phyloP scores from a whole-genome alignment of 2,888 invertebrate genomes.

The Trissoscelio sp. region DNA sequence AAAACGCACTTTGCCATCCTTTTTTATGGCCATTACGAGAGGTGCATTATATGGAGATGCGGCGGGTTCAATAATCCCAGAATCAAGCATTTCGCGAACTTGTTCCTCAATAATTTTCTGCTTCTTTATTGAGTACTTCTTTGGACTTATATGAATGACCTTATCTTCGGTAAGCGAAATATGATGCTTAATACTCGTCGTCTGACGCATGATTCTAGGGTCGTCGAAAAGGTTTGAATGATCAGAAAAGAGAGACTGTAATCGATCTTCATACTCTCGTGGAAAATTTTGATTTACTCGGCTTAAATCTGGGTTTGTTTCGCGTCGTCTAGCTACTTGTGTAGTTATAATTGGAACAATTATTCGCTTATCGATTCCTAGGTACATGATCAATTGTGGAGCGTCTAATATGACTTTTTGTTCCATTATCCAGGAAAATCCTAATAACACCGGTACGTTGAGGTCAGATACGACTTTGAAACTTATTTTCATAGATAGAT shows the following conservation, averaged over 20 bases:
- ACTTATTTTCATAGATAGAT: no score
- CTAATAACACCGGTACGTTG: no score
- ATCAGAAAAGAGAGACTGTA: background rate
- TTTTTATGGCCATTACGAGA: background rate
- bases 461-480: no score
- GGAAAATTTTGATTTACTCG: no score
- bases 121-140: background rate
- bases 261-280: background rate
- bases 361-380: background rate
- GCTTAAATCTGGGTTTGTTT: no score
- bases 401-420: no score
- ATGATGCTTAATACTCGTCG: constrained; percentile 14
- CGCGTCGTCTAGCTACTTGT: no score
- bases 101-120: background rate
- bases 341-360: background rate
- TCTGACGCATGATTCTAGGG: background rate
- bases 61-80: constrained; percentile 63
- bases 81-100: background rate
- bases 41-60: background rate
- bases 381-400: no score
- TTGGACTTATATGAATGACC: background rate
- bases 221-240: background rate
- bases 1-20: background rate
- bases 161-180: background rate
- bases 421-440: no score